Base-by-base conservation (phyloP, 2,797 vertebrate species). In the Spea hammondii region DNA sequence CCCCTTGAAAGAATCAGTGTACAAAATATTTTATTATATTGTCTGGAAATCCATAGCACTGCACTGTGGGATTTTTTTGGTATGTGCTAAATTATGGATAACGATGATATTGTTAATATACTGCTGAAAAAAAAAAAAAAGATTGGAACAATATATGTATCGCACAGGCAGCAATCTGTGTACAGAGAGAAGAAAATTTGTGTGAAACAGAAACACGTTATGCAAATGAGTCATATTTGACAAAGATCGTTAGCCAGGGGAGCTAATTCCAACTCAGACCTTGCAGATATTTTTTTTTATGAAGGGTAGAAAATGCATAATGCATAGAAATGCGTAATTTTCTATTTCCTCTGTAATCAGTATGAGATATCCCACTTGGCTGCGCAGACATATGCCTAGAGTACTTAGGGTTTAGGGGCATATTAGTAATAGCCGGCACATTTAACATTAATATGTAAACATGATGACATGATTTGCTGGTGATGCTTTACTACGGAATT, bases 211-310 rank as follows among this genome's bases (percentile, higher is more conserved):
- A 64, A 74, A 50, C 14, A 49, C 44, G 59, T 74, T 74, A 74
- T 64, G 72, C 72, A 74, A 74, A 74, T 74, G 62, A 51, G 46
- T 74, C 64, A 74, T 46, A 74, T 74, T 74, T 74, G 72, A 74
- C 72, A 74, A 64, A 74, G 72, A 74, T 74, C 59, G 48, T 74
- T 74, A 74, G 14, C 57, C 47, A 50, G 46, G 70, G 55, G 55
- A 72, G 59, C 51, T 74, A 64, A 74, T 74, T 57, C 45, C 72
- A 64, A 47, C 60, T 64, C 57, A 64, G 72, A 64, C 72, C 55
- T 64, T 64, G 47, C 57, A 72, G 59, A 74, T 48, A 62, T 64
- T 72, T 62, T 72, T 47, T 12, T 48, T 64, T 49, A 74, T 32
- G 53, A 62, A 64, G 72, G n/a, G 50, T 10, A 64, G 57, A 62